phyloP scores from a whole-genome alignment of 2,113 vertebrate species.

The Fukomys damarensis region DNA sequence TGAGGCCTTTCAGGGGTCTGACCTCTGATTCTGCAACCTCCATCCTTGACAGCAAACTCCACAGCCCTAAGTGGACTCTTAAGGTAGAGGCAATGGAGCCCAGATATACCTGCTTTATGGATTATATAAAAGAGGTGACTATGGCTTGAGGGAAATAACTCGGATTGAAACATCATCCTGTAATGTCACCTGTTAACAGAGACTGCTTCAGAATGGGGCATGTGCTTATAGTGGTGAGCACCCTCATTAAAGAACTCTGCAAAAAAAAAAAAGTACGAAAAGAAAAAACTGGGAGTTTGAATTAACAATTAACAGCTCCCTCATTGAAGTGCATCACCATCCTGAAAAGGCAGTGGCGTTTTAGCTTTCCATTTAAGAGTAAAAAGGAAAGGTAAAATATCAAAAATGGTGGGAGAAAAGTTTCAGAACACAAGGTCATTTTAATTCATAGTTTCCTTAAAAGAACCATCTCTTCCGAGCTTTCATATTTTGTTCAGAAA shows the following conservation, averaged over 20 bases:
- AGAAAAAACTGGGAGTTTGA: slow-evolving; percentile 45
- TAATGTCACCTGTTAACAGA: neutral
- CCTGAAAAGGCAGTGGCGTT: slow-evolving; percentile 67
- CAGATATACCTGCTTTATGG: neutral
- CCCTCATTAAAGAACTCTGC: slow-evolving; percentile 47
- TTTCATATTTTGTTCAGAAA: slow-evolving; percentile 89
- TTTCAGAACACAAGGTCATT: slow-evolving; percentile 89
- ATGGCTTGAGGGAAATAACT: slow-evolving; percentile 58
- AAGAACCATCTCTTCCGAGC: slow-evolving; percentile 84
- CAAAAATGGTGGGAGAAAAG: slow-evolving; percentile 83
- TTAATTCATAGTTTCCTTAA: slow-evolving; percentile 84
- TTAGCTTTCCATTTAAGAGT: slow-evolving; percentile 64
- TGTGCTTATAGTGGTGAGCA: neutral
- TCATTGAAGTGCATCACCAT: slow-evolving; percentile 55
- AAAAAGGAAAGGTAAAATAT: slow-evolving; percentile 82
- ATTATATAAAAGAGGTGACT: neutral
- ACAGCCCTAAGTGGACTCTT: neutral
- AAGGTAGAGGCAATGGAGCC: neutral
- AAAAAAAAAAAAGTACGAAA: slow-evolving; percentile 28
- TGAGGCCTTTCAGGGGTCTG: neutral
- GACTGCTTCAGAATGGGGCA: neutral
- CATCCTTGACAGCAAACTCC: neutral
- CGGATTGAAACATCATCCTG: neutral
- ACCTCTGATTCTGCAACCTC: neutral
- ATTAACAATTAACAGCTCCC: slow-evolving; percentile 74